phyloP scores from a whole-genome alignment of 2,888 invertebrate species.

The Punctoribates punctum region DNA sequence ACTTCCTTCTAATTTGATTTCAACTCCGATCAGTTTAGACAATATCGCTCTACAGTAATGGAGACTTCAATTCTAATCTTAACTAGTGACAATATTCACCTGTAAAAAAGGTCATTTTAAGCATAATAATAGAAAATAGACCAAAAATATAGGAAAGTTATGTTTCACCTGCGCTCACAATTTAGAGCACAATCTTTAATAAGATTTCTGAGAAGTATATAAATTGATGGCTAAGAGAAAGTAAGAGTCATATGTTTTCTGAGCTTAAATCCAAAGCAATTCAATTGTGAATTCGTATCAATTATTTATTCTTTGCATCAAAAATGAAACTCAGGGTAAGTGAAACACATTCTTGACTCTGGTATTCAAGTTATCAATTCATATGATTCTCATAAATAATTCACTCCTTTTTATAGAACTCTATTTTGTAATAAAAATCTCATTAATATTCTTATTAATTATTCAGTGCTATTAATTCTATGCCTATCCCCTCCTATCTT shows the following conservation, averaged over 20 bases:
- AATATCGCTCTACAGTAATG: too few relatives aligned
- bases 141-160: too few relatives aligned
- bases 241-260: not conserved
- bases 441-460: not conserved
- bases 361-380: too few relatives aligned
- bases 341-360: not conserved
- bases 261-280: not conserved
- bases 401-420: not conserved
- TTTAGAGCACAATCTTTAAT: not conserved
- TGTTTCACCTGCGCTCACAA: not conserved
- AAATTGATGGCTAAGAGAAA: not conserved
- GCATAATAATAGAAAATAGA: too few relatives aligned
- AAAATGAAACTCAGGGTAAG: not conserved
- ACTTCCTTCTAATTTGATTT: too few relatives aligned
- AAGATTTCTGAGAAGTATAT: not conserved
- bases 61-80: too few relatives aligned
- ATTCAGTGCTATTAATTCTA: not conserved
- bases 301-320: not conserved
- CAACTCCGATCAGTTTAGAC: too few relatives aligned
- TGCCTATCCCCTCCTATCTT: not conserved
- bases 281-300: not conserved
- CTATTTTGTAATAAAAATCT: not conserved
- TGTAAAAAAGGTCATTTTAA: too few relatives aligned
- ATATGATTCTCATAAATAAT: not conserved
- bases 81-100: too few relatives aligned